Base-by-base conservation (phyloP, 2,888 invertebrate species). In the Pterostichus niger region DNA sequence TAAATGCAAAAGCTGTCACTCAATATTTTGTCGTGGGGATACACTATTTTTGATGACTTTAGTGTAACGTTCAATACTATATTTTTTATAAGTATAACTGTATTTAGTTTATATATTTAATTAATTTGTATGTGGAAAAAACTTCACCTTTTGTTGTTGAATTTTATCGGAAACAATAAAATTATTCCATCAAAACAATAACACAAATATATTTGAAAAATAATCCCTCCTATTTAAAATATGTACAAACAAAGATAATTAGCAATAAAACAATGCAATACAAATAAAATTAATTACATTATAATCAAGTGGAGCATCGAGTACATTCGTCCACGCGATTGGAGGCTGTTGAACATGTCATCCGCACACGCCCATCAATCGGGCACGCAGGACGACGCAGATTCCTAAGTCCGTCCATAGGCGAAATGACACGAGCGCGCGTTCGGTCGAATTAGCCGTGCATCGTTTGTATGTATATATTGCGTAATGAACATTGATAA, bases 401-500 rank as follows among this genome's bases (percentile, higher is more conserved):
- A 73, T 75, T 59, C 61, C 75, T 75, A 75, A 75, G 75, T 75
- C 33, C 52, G 33, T 49, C 13, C 44, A 3, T 9, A 35, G 17
- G 49, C 15, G 56, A 33, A 77, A 77, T 54, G 84, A 61, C 68
- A 78, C 68, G 71, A 83, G 64, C 44, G 75, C 54, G 61, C 56
- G 79, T 61, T 31, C 77, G 40, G 61, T 75, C 35, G 49, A 56
- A 68, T 76, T 83, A 83, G 52, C 46, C 76, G 59, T 76, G 49
- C 78, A 78, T 78, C 77, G 78, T 71, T 40, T 79, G 79, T 83
- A 64, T 54, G 82, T 83, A 84, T 85, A 84, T 84, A 85, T 84
- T 84, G 84, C 84, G 86, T 88, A 89, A 89, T 89, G 87, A 88
- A 89, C 89, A 89, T 88, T 88, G 89, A 89, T 89, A 89, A 88